A percentile compares a stretch with the other conserved stretches of the same genome.
phyloP scores from a whole-genome alignment of 2,888 invertebrate species.

The Meganola albula region DNA sequence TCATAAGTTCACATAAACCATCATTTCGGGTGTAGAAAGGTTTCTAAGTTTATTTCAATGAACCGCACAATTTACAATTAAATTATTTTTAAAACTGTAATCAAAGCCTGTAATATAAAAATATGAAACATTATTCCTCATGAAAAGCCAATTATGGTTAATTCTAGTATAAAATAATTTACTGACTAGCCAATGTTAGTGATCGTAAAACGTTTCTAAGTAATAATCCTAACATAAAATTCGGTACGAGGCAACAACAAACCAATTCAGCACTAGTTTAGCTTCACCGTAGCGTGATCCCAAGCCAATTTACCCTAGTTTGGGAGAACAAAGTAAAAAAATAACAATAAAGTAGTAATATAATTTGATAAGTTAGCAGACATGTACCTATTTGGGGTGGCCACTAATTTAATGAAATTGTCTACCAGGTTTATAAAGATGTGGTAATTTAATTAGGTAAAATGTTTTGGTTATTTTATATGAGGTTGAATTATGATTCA shows the following conservation, averaged over 20 bases:
- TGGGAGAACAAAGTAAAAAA: constrained; percentile 67
- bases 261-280: constrained; percentile 69
- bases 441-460: constrained; percentile 24
- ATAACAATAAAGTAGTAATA: constrained; percentile 76
- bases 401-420: constrained; percentile 66
- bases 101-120: no score
- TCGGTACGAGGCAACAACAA: constrained; percentile 46
- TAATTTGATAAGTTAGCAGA: constrained; percentile 61
- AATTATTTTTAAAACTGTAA: no score
- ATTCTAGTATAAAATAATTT: constrained; percentile 24
- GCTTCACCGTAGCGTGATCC: constrained; percentile 72
- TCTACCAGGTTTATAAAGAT: constrained; percentile 50
- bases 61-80: no score
- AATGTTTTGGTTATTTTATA: no score
- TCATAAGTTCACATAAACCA: no score
- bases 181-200: constrained; percentile 13
- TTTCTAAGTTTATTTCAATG: no score
- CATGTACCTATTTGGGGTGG: constrained; percentile 64
- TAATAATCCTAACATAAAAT: constrained; percentile 35
- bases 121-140: no score
- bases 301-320: constrained; percentile 72
- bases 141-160: no score
- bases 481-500: no score
- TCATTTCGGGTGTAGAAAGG: no score
- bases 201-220: constrained; percentile 23